phyloP scores from a whole-genome alignment of 2,113 vertebrate genomes.

The Ia io region DNA sequence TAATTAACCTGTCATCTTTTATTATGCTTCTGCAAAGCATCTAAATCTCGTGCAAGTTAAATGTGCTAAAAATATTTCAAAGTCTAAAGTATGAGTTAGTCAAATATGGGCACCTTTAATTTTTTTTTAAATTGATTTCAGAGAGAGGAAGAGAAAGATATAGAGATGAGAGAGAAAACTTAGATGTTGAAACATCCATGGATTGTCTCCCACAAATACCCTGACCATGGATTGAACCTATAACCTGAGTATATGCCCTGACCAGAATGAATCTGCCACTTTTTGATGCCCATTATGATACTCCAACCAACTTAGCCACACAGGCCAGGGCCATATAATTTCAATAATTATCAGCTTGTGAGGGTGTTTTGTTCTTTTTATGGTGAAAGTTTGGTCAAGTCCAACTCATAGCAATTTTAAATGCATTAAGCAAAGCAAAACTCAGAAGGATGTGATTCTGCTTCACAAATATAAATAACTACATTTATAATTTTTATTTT shows the following conservation, averaged over 20 bases:
- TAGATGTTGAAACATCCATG: not conserved
- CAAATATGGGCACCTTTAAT: not conserved
- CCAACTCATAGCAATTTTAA: not conserved
- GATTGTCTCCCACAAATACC: not conserved
- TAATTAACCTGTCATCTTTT: slow-evolving; percentile 80
- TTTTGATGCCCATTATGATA: not conserved
- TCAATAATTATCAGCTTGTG: not conserved
- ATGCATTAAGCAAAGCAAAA: not conserved
- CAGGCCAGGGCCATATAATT: not conserved
- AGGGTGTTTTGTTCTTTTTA: not conserved
- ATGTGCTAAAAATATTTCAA: slow-evolving; percentile 20
- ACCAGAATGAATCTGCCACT: not conserved
- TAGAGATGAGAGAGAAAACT: not conserved
- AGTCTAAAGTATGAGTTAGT: not conserved
- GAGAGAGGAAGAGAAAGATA: not conserved
- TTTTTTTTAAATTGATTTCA: not conserved
- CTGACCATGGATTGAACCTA: not conserved
- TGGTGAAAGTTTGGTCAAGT: not conserved
- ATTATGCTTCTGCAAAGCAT: slow-evolving; percentile 56
- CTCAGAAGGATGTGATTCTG: not conserved
- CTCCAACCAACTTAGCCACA: not conserved
- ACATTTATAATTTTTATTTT: not conserved
- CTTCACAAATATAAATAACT: not conserved
- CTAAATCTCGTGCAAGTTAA: slow-evolving; percentile 64
- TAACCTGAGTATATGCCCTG: not conserved